Evolutionary conservation across 2,113 vertebrate species (phyloP).

Genomic region (Pandion haliaetus): DNA sequence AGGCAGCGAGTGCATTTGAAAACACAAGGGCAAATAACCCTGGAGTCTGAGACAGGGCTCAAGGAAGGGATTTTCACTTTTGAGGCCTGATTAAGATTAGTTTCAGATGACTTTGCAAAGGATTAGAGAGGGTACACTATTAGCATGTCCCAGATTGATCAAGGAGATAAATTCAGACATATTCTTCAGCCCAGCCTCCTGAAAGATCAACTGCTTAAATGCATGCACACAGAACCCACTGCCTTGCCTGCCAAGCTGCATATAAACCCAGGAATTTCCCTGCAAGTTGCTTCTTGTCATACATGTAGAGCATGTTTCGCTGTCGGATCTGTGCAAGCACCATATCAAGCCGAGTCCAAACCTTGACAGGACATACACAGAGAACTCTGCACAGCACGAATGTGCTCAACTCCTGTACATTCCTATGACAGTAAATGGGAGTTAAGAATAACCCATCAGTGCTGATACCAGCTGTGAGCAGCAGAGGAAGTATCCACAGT

Average conservation of each 20-base stretch:
- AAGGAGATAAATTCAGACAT: neutral
- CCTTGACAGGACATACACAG: fast-evolving
- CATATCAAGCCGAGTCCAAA: neutral
- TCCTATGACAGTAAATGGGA: neutral
- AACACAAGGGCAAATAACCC: neutral
- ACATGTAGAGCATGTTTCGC: fast-evolving
- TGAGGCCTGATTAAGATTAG: conserved; percentile 28
- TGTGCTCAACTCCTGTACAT: neutral
- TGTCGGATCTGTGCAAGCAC: neutral
- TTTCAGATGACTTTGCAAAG: conserved; percentile 39
- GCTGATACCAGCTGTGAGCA: neutral
- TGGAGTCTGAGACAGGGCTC: neutral
- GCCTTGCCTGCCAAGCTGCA: neutral
- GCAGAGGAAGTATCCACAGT: neutral
- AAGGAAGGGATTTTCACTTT: neutral
- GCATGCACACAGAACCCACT: neutral
- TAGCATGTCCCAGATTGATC: neutral
- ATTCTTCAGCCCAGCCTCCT: neutral
- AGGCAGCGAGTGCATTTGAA: neutral
- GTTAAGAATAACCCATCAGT: neutral
- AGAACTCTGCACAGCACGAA: neutral
- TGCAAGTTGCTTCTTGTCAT: neutral
- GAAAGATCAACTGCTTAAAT: neutral
- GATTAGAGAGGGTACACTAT: neutral
- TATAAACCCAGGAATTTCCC: neutral